Conservation (phyloP, 2,113 vertebrate species). For the Nycticebus coucang region DNA sequence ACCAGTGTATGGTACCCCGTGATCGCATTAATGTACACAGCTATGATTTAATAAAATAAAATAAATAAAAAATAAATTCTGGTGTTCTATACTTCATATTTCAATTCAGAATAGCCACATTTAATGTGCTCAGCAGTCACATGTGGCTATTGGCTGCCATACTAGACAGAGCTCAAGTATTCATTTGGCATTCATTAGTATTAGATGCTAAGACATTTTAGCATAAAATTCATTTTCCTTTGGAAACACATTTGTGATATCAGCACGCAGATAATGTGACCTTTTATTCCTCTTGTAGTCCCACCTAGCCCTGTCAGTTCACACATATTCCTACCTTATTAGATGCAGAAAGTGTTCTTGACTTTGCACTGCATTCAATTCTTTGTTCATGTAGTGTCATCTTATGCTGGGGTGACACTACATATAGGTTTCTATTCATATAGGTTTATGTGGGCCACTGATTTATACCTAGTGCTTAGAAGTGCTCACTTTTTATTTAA, state of each 20-base stretch:
- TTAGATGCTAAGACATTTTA: not conserved
- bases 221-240: conserved; percentile 25
- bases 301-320: not conserved
- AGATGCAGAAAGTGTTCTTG: not conserved
- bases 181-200: not conserved
- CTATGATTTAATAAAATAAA: no score
- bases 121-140: not conserved
- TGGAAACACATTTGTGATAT: not conserved
- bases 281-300: conserved; percentile 10
- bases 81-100: not conserved
- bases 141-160: not conserved
- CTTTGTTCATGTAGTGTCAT: not conserved
- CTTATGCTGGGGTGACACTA: no score
- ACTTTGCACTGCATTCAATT: not conserved
- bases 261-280: not conserved
- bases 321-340: not conserved
- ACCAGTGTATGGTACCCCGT: no score
- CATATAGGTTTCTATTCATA: no score
- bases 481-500: not conserved
- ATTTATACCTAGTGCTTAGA: not conserved
- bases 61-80: not conserved
- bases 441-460: not conserved
- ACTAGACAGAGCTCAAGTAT: not conserved
- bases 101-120: not conserved
- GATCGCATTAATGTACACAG: no score